Conservation (phyloP, 2,888 invertebrate species). For the Rotaria socialis region DNA sequence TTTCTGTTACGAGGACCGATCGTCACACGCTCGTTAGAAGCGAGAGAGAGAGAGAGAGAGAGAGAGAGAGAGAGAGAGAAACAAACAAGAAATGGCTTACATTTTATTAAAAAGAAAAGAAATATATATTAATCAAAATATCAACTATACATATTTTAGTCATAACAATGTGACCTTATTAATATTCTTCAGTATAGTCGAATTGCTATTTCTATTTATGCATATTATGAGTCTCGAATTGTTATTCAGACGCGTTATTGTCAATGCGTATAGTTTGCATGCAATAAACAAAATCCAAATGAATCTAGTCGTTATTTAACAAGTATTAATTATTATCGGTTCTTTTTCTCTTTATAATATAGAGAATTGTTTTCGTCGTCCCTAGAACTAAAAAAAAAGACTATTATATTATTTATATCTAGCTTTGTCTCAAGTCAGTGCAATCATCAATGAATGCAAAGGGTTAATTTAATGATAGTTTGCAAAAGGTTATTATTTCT, state of each 20-base stretch:
- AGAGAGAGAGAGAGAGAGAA: too few species aligned
- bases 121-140: not conserved
- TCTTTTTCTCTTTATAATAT: not conserved
- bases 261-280: not conserved
- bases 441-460: not conserved
- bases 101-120: not conserved
- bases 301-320: not conserved
- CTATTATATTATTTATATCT: not conserved
- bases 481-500: not conserved
- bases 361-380: not conserved
- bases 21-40: not conserved
- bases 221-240: not conserved
- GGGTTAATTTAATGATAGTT: not conserved
- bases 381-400: not conserved
- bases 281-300: not conserved
- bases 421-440: not conserved
- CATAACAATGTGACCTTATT: not conserved
- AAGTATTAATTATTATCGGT: not conserved
- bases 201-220: not conserved
- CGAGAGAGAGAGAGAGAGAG: too few species aligned
- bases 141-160: not conserved
- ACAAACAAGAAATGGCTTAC: too few species aligned
- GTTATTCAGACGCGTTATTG: not conserved
- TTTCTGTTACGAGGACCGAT: not conserved
- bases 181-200: not conserved